Conservation (phyloP, 37 sponge, comb jelly and placozoan genomes). For the Cliona cf. orientalis region DNA sequence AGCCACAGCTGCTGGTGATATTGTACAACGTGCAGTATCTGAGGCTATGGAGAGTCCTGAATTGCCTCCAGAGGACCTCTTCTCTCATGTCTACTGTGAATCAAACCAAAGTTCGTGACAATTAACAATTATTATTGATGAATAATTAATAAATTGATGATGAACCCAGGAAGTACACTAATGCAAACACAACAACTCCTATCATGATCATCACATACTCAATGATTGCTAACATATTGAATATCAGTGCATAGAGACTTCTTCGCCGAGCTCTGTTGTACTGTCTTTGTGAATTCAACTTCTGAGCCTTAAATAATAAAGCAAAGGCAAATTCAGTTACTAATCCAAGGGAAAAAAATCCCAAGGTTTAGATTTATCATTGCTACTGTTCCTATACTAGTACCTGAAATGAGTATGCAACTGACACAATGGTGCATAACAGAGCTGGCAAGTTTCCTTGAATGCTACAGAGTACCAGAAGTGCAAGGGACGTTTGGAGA, state of each 20-base stretch:
- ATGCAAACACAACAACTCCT: not conserved
- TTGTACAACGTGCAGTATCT: too few species aligned
- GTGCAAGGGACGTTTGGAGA: not conserved
- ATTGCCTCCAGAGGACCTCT: not conserved
- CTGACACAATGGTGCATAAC: not conserved
- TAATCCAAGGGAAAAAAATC: not conserved
- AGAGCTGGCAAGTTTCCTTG: conserved; percentile 35
- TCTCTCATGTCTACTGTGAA: too few species aligned
- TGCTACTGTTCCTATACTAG: not conserved
- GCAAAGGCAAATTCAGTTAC: not conserved
- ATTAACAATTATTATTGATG: not conserved
- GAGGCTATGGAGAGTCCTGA: not conserved
- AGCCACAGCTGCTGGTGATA: too few species aligned
- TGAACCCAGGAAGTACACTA: not conserved
- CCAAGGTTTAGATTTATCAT: not conserved
- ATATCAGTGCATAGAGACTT: not conserved
- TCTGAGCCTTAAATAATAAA: not conserved
- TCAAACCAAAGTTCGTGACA: too few species aligned
- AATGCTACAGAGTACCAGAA: conserved; percentile 7
- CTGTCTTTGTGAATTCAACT: not conserved
- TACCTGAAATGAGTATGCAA: conserved; percentile 19
- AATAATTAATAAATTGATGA: not conserved
- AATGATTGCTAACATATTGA: conserved; percentile 3
- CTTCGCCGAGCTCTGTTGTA: not conserved
- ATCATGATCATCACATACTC: conserved; percentile 17